A percentile compares a stretch with the other conserved stretches of the same genome.
Evolutionary conservation across 2,888 invertebrate genomes (phyloP).

Genomic region (Lasioglossum malachurum): DNA sequence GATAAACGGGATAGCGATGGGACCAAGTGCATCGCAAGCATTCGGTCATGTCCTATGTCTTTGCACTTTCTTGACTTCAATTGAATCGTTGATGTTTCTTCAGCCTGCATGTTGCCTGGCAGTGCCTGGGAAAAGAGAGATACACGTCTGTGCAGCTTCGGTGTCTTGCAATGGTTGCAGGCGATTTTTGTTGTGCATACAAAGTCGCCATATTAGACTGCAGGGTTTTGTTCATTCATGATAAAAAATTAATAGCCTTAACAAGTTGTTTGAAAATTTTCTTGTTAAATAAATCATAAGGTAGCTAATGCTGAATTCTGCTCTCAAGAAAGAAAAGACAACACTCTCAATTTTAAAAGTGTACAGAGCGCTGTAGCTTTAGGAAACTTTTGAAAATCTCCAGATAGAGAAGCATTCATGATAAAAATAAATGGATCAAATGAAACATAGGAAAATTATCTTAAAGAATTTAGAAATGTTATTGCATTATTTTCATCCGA

Average conservation of each 20-base stretch:
- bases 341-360: no score
- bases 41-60: not conserved
- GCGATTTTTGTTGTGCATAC: not conserved
- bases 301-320: no score
- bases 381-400: no score
- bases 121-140: not conserved
- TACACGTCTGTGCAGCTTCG: no score
- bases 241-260: no score
- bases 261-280: no score
- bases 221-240: not conserved
- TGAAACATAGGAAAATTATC: not conserved
- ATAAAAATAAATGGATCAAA: not conserved
- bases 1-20: not conserved
- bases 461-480: not conserved
- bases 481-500: not conserved
- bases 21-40: not conserved
- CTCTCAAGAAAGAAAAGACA: no score
- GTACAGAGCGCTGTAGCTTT: no score
- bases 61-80: not conserved
- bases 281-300: no score
- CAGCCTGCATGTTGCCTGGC: not conserved
- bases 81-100: not conserved
- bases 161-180: not conserved
- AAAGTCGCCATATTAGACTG: not conserved
- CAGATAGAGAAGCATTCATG: no score